Evolutionary conservation across 2,113 vertebrate species (phyloP), one percentile per base, ranked within the genome.

Genomic region (Neofelis nebulosa): DNA sequence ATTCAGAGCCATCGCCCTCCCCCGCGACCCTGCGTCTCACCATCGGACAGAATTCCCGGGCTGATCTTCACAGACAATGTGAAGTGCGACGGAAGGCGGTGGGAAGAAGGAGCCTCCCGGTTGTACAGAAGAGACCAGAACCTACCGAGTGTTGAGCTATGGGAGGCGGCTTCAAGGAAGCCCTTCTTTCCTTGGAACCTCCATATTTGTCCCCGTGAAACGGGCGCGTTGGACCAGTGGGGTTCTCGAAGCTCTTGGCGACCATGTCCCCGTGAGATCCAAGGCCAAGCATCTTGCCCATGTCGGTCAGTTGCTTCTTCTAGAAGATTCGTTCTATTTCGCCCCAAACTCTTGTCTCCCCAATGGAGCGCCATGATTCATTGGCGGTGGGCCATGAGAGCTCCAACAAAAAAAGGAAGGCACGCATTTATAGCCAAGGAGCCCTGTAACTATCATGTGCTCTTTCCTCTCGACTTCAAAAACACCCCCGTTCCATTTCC

Each of bases 381-480:
- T 12, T 83, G 85, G 89, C 90, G 13, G 61, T n/a, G 23, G 45
- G 45, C 73, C 86, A 11, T 0, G 25, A 14, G 80, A 16, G 18
- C 4, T 3, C 65, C 0, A 66, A 27, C 71, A 52, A 36, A 61
- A 41, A 61, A 66, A 61, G 25, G 89, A 25, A 52, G 86, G 82
- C 38, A 19, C 66, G 4, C 29, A 0, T 89, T 85, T 68, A 82
- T 13, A 79, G 76, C n/a, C 38, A 0, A 19, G 18, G 50, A 63
- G 27, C 50, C 69, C 50, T 73, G 21, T 69, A 12, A 45, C 36
- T 69, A 63, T 41, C 82, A 0, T 83, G 52, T 33, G 65, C 27
- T 81, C 50, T 92, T 93, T 80, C 86, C 80, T 94, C 78, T 52
- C 7, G 10, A 84, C 87, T 89, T 82, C 78, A 93, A 95, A 96